Percentiles rank a stretch among this genome's conserved stretches.
These are phyloP conservation scores for Drosophila virilis DNA, from an alignment of 1,140 invertebrate species.

Conservation along the genomic window DNA sequence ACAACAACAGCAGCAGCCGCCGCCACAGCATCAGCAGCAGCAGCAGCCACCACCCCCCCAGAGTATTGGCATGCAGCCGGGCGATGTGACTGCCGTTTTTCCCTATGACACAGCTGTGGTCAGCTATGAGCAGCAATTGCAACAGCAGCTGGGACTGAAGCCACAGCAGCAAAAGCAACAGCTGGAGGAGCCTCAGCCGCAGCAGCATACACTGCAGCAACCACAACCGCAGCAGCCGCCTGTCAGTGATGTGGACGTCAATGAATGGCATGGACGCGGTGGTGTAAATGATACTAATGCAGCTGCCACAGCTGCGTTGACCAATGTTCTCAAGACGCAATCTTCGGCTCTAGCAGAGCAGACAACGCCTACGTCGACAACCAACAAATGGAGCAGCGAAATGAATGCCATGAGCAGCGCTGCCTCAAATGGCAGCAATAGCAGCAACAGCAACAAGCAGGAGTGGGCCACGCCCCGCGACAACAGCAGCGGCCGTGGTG, in stretches of 20 bases:
- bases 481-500: slow-evolving; percentile 53
- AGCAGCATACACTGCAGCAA: slow-evolving; percentile 4
- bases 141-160: slow-evolving; percentile 66
- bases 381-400: slow-evolving; percentile 77
- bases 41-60: slow-evolving; percentile 46
- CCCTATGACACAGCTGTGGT: slow-evolving; percentile 63
- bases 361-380: slow-evolving; percentile 4
- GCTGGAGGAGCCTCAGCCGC: slow-evolving; percentile 40
- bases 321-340: slow-evolving; percentile 68
- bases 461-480: slow-evolving; percentile 73
- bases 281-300: slow-evolving; percentile 58
- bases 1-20: slow-evolving; percentile 16
- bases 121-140: slow-evolving; percentile 73
- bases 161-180: slow-evolving; percentile 44
- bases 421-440: slow-evolving; percentile 59
- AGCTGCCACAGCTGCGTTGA: slow-evolving; percentile 71
- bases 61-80: slow-evolving; percentile 73
- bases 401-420: slow-evolving; percentile 74
- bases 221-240: slow-evolving; percentile 14
- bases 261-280: slow-evolving; percentile 61
- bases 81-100: slow-evolving; percentile 71
- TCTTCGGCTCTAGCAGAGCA: slow-evolving; percentile 27
- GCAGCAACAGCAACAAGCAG: slow-evolving; percentile 64
- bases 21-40: slow-evolving; percentile 6
- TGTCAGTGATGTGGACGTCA: slow-evolving; percentile 52